Conservation (phyloP, 2,113 vertebrate genomes). For the Ceyx cyanopectus region DNA sequence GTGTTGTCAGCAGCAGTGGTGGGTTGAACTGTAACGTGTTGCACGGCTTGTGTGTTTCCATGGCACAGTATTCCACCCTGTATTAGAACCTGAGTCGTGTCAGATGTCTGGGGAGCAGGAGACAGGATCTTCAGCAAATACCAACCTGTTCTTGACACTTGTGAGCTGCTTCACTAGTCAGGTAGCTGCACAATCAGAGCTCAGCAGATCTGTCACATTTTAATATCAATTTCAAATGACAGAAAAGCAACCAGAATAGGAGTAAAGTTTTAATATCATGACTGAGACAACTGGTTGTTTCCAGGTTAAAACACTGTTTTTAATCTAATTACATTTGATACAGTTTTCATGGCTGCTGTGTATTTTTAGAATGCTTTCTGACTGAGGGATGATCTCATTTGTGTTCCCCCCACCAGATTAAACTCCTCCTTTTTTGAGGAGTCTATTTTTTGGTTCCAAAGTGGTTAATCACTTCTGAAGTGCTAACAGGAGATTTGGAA, state of each 20-base stretch:
- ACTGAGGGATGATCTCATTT: not conserved
- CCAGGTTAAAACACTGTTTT: not conserved
- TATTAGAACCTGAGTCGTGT: not conserved
- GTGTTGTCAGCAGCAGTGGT: not conserved
- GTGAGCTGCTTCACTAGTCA: not conserved
- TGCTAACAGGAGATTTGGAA: not conserved
- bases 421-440: not conserved
- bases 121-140: not conserved
- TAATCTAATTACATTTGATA: not conserved
- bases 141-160: not conserved
- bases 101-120: not conserved
- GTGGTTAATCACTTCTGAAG: not conserved
- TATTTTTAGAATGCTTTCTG: not conserved
- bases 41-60: not conserved
- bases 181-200: not conserved
- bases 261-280: not conserved
- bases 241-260: not conserved
- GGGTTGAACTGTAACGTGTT: not conserved
- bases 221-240: not conserved
- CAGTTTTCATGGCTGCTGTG: not conserved
- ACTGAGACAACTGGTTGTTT: not conserved
- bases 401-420: not conserved
- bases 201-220: not conserved
- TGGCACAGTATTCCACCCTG: not conserved
- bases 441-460: not conserved